These are phyloP conservation scores for Eupithecia insigniata DNA, from an alignment of 2,888 invertebrate species.

Conservation along the genomic window DNA sequence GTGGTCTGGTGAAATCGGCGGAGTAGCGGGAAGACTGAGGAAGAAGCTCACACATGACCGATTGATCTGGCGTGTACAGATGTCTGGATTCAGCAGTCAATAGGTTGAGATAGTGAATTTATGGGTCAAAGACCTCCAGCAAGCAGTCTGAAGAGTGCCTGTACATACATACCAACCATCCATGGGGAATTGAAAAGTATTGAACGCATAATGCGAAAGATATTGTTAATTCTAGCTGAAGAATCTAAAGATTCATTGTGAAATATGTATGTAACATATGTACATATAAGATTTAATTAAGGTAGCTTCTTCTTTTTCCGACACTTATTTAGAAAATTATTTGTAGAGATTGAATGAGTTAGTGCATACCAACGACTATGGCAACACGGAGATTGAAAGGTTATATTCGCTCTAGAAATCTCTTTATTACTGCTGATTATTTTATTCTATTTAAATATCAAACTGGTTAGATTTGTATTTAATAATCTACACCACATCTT, in stretches of 20 bases:
- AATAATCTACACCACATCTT: neutral
- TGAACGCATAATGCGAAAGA: neutral
- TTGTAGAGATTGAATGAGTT: no score
- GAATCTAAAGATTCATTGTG: neutral
- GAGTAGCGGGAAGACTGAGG: neutral
- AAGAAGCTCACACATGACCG: neutral
- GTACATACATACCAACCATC: neutral
- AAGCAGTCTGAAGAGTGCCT: neutral
- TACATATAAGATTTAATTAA: neutral
- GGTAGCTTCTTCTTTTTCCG: neutral
- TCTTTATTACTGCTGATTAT: neutral
- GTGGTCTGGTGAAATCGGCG: neutral
- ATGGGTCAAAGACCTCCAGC: neutral
- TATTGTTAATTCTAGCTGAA: slow-evolving; percentile 6
- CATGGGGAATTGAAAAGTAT: neutral
- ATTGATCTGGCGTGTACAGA: neutral
- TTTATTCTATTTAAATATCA: neutral
- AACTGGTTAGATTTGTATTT: neutral
- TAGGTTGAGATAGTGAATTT: neutral
- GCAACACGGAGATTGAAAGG: neutral
- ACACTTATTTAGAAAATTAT: neutral
- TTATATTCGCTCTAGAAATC: neutral
- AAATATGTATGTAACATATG: neutral
- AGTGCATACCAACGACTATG: no score
- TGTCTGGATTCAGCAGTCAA: neutral